A percentile compares a stretch with the other conserved stretches of the same genome.
These are phyloP conservation scores for Columba guinea DNA, from an alignment of 2,797 vertebrate species.

Conservation along the genomic window DNA sequence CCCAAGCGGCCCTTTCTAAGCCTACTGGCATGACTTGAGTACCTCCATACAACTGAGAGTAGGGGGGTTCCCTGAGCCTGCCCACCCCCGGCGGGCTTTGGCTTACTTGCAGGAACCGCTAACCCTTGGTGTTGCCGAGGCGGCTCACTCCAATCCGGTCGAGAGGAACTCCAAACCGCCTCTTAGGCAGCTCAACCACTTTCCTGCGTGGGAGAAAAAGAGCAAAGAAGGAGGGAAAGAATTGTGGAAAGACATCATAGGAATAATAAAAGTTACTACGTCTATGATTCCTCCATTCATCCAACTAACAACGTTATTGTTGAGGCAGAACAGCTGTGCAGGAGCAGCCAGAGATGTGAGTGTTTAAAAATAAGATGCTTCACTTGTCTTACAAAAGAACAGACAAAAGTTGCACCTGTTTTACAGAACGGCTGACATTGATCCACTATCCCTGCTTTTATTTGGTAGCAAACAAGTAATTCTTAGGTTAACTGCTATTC, in stretches of 20 bases:
- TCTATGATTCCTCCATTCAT: not conserved
- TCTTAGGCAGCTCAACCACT: conserved; percentile 78
- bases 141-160: conserved; percentile 87
- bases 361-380: not conserved
- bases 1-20: not conserved
- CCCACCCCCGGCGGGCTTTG: not conserved
- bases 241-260: not conserved
- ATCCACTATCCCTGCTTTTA: not conserved
- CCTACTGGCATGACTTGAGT: not conserved
- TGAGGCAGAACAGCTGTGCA: not conserved
- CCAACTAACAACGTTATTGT: not conserved
- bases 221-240: not conserved
- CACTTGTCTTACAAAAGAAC: not conserved
- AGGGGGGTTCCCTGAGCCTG: not conserved
- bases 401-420: not conserved
- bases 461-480: not conserved
- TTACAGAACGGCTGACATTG: not conserved
- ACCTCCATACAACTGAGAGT: not conserved
- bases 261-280: not conserved
- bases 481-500: not conserved
- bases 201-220: conserved; percentile 72
- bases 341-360: not conserved
- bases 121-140: conserved; percentile 82
- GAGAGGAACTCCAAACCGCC: conserved; percentile 81
- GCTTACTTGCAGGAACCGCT: conserved; percentile 69